phyloP scores from a whole-genome alignment of 2,888 invertebrate species.

The Tenodera sinensis region DNA sequence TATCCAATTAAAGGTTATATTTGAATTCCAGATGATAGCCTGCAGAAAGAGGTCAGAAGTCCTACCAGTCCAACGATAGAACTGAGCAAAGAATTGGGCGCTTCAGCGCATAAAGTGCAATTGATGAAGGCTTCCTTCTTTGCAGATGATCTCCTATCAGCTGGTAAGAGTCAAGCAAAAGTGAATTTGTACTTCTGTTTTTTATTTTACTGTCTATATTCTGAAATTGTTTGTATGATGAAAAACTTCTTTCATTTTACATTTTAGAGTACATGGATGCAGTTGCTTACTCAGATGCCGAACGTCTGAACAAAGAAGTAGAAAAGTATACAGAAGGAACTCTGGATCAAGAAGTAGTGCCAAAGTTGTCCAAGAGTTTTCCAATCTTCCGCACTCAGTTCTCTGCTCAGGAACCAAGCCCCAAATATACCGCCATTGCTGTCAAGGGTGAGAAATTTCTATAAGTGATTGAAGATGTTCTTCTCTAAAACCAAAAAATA shows the following conservation, averaged over 20 bases:
- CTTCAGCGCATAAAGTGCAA: conserved; percentile 67
- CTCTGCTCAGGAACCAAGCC: neutral
- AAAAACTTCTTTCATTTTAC: neutral
- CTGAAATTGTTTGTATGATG: neutral
- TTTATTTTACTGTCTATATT: too few species aligned
- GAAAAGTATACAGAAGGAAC: neutral
- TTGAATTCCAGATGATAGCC: conserved; percentile 10
- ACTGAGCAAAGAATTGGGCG: conserved; percentile 58
- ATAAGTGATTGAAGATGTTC: neutral
- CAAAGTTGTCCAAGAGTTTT: conserved; percentile 9
- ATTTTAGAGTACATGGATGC: conserved; percentile 12
- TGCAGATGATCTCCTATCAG: conserved; percentile 38
- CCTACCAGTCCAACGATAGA: conserved; percentile 58
- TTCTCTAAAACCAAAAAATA: too few species aligned
- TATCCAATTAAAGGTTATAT: neutral
- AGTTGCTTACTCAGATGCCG: neutral
- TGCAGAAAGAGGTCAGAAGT: neutral
- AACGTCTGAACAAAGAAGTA: neutral
- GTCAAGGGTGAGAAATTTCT: neutral
- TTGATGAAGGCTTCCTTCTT: conserved; percentile 82
- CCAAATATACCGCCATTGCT: neutral
- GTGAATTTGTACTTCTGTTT: neutral
- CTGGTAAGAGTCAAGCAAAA: neutral
- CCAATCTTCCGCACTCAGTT: conserved; percentile 20
- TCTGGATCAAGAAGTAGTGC: neutral